Base-by-base conservation (phyloP, 2,797 vertebrate species). In the Sebastes matsubarae region DNA sequence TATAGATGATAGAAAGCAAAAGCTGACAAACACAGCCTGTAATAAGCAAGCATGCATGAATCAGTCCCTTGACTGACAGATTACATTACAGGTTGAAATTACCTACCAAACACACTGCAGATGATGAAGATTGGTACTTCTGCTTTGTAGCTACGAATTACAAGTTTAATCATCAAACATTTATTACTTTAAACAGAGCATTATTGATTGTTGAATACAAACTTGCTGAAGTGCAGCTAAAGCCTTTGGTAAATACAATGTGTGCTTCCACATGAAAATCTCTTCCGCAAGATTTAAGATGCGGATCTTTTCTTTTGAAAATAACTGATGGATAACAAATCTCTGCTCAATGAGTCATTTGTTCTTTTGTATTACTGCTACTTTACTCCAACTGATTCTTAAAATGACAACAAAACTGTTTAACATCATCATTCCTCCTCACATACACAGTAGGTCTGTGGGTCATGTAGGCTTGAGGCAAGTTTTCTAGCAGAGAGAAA, bases 221-320 rank as follows among this genome's bases (percentile, higher is more conserved):
- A 77, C 25, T 52, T 66, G 25, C 29, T 66, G 22, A 32, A 27
- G 25, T 46, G 50, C 24, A 70, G 25, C 46, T 42, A 52, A 78
- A 66, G 69, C n/a, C 24, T 66, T 71, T 54, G 10, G n/a, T 78
- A 75, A 81, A 70, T 68, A 58, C 22, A 46, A 66, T 20, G 32
- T 68, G 20, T 20, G 32, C 24, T 59, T 54, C 5, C 55, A 16
- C 12, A 46, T 59, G 14, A 76, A 61, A 29, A 50, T 16, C n/a
- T 69, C 6, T 58, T 52, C 32, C 36, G 13, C 12, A 42, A 10
- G 22, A 34, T 18, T 52, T n/a, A 20, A 52, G 50, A 52, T 32
- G 36, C 12, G 0, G 36, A 38, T 38, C 36, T 38, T 38, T 38
- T n/a, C 14, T 30, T 9, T 24, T 24, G 6, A 52, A 60, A 76